Base-by-base conservation (phyloP, 2,888 invertebrate genomes). In the Ichneumon xanthorius region DNA sequence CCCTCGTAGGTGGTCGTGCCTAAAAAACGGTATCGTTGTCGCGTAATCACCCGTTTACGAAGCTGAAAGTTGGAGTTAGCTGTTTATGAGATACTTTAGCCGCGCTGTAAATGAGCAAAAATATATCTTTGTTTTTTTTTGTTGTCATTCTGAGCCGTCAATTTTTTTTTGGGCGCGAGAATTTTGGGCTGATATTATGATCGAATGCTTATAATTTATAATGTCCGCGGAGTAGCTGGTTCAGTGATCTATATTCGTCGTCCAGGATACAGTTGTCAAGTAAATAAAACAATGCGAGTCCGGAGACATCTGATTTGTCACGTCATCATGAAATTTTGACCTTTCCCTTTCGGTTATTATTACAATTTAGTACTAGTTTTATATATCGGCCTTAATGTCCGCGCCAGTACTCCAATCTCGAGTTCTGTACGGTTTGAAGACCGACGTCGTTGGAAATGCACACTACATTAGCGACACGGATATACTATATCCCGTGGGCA, bases 401-500 rank as follows among this genome's bases (percentile, higher is more conserved):
- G 80, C 90, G n/a, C 95, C 96, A 26, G 94, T 95, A 89, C 93
- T 96, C 84, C 95, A 96, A 85, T 96, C 96, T 0, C 94, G 95
- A 78, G 94, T 96, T 88, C 95, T 96, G 90, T 96, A 96, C 88
- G 97, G 97, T 4, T 93, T 97, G 30, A 95, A 95, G 78, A 96
- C 96, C 19, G 95, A 96, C 86, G 95, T 96, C 84, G 95, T 95
- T 88, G 96, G 96, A 80, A 97, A 97, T 93, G 96, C 96, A 6
- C 96, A 97, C 91, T 97, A 96, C 90, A 94, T 97, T 79, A 95
- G 95, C 26, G 97, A 97, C 91, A 96, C 96, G 37, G 97, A 97
- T 91, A 95, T 98, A 55, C 94, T 97, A 71, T 98, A 98, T 93
- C 97, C 97, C 0, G 97, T 97, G 45, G 98, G 97, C 75, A 96